These are phyloP conservation scores for Dysmachus trigonus DNA, from an alignment of 2,888 invertebrate species.

Conservation along the genomic window DNA sequence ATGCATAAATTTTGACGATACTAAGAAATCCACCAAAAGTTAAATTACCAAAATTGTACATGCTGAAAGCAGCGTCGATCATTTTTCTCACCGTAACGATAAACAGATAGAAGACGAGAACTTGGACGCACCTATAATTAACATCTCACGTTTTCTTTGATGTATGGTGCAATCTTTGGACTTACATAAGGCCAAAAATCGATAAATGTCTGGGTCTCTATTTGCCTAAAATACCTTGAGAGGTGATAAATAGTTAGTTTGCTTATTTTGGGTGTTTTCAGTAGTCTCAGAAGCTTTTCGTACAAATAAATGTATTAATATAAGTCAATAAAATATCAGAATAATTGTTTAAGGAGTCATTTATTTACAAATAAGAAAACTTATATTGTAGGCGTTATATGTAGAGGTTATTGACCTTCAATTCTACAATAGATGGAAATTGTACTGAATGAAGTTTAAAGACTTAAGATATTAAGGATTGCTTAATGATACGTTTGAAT, in stretches of 20 bases:
- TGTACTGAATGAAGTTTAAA: background rate
- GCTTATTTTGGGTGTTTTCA: background rate
- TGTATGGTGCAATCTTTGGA: background rate
- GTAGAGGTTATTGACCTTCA: background rate
- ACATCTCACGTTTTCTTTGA: constrained; percentile 35
- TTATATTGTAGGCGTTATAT: background rate
- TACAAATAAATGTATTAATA: background rate
- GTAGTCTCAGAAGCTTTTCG: background rate
- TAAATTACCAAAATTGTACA: background rate
- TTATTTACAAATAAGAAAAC: background rate
- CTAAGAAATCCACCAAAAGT: background rate
- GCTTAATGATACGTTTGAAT: background rate
- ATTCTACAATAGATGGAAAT: background rate
- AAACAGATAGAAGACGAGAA: background rate
- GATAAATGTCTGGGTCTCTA: background rate
- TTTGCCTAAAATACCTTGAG: background rate
- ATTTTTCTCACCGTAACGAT: background rate
- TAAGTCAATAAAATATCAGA: background rate
- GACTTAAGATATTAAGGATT: background rate
- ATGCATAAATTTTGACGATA: background rate
- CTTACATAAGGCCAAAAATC: background rate
- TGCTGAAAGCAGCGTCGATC: background rate
- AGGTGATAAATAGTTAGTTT: background rate
- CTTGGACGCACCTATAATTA: constrained; percentile 22
- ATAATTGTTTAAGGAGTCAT: background rate